phyloP scores from a whole-genome alignment of 2,888 invertebrate species.

The Trachelus stipa region DNA sequence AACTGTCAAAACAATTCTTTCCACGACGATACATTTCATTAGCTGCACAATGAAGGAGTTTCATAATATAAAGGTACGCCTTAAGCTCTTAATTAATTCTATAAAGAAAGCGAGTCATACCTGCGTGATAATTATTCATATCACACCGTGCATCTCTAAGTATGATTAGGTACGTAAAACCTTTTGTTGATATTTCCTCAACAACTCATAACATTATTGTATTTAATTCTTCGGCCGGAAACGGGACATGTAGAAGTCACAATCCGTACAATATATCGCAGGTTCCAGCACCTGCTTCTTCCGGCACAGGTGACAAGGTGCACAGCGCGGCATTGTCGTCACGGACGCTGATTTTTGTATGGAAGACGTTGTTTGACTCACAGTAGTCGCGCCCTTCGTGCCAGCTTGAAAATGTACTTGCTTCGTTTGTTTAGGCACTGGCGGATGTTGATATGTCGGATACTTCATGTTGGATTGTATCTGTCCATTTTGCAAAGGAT shows the following conservation, averaged over 20 bases:
- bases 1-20: not conserved
- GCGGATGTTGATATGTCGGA: conserved; percentile 75
- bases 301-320: conserved; percentile 87
- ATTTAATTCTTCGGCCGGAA: conserved; percentile 76
- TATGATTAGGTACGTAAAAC: not conserved
- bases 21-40: not conserved
- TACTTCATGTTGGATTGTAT: conserved; percentile 63
- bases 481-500: conserved; percentile 57
- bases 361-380: conserved; percentile 79
- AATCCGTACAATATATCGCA: conserved; percentile 88
- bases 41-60: conserved; percentile 22
- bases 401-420: conserved; percentile 80
- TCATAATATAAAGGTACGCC: not conserved
- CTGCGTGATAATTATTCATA: not conserved
- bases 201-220: not conserved
- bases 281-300: conserved; percentile 85
- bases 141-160: not conserved
- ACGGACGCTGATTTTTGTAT: conserved; percentile 73
- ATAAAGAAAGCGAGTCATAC: not conserved
- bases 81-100: conserved; percentile 9
- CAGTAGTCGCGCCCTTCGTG: conserved; percentile 74
- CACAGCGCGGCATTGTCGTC: conserved; percentile 67
- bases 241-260: conserved; percentile 92
- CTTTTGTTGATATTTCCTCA: not conserved
- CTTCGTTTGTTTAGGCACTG: conserved; percentile 71